phyloP scores from a whole-genome alignment of 2,113 vertebrate species.

The Neodon shergylaensis region DNA sequence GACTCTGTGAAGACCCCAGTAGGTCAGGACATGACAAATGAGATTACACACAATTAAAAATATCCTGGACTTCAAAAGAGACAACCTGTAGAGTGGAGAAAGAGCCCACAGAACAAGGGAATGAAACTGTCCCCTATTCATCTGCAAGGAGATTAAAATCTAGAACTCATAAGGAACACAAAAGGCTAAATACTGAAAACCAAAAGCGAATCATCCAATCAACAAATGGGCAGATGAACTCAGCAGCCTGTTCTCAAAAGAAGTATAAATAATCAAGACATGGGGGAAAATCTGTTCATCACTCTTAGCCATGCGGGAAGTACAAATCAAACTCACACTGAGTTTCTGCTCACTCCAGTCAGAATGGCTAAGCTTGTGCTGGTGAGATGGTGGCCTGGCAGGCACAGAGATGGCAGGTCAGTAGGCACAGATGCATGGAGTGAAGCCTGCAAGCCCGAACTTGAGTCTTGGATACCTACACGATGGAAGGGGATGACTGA shows the following conservation, averaged over 20 bases:
- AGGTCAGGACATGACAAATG: neutral
- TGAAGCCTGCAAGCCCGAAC: neutral
- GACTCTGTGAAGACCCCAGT: neutral
- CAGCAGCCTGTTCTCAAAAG: neutral
- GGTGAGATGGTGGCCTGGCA: neutral
- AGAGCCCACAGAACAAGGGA: neutral
- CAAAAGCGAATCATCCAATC: neutral
- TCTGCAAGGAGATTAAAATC: neutral
- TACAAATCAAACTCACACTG: neutral
- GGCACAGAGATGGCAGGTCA: no score
- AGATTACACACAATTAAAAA: neutral
- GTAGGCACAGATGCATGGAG: neutral
- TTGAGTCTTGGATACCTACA: no score
- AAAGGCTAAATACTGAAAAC: neutral
- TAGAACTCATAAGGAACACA: neutral
- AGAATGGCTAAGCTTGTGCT: neutral
- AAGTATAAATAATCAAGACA: neutral
- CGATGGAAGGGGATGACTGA: neutral
- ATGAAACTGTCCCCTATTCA: no score
- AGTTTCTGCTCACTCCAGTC: neutral
- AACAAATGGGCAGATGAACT: no score
- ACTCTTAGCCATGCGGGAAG: neutral
- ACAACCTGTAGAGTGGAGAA: no score
- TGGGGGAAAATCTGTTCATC: neutral
- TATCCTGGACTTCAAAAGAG: neutral